phyloP scores from a whole-genome alignment of 2,888 invertebrate genomes.

The Drosophila sordidula region DNA sequence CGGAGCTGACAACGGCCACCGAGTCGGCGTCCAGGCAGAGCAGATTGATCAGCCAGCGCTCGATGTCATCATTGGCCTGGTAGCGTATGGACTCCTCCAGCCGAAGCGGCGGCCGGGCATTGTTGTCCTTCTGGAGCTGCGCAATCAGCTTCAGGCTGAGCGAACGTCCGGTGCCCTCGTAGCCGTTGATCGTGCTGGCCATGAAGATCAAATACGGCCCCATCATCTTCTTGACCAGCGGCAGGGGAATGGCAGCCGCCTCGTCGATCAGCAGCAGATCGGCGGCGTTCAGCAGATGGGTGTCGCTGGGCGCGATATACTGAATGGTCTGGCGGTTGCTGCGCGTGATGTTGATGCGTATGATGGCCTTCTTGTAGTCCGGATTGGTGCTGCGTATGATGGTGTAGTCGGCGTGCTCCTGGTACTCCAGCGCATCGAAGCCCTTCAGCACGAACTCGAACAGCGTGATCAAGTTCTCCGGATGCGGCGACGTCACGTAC shows the following conservation, averaged over 20 bases:
- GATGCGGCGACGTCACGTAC: conserved; percentile 98
- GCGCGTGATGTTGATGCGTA: conserved; percentile 95
- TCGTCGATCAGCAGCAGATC: conserved; percentile 99
- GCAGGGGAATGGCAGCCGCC: conserved; percentile 98
- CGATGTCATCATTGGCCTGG: conserved; percentile 93
- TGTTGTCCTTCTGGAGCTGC: conserved; percentile 90
- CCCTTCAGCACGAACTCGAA: conserved; percentile 99
- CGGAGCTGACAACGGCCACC: conserved; percentile 88
- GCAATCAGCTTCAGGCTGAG: conserved; percentile 97
- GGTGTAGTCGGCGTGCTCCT: conserved; percentile 98
- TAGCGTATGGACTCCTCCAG: conserved; percentile 98
- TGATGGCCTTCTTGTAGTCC: conserved; percentile 98
- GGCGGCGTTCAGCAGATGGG: conserved; percentile 94
- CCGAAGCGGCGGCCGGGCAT: conserved; percentile 87
- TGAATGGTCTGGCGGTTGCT: conserved; percentile 97
- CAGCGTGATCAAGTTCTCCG: conserved; percentile 98
- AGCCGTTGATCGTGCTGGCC: conserved; percentile 98
- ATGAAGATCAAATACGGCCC: conserved; percentile 97
- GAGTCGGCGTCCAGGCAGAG: conserved; percentile 95
- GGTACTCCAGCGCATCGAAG: conserved; percentile 96
- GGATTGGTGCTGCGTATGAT: conserved; percentile 97
- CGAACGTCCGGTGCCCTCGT: conserved; percentile 99
- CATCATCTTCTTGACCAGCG: conserved; percentile 94
- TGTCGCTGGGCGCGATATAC: conserved; percentile 98
- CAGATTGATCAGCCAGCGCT: conserved; percentile 95